These are phyloP conservation scores for Onychomys arenicola DNA, from an alignment of 2,797 vertebrate genomes.

Conservation along the genomic window DNA sequence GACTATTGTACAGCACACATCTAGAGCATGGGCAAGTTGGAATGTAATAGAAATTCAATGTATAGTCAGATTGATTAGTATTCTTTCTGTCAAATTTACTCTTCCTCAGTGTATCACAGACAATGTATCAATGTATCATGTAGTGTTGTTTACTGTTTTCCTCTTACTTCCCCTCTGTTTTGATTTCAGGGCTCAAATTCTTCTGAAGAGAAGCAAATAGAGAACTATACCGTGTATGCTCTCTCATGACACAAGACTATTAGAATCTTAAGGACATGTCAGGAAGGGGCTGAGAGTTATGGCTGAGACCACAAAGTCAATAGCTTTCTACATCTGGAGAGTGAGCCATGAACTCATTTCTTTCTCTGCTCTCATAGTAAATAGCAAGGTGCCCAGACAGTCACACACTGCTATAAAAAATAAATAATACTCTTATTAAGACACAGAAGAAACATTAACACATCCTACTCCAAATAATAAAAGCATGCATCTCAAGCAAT, in stretches of 20 bases:
- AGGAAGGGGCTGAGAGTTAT: background rate
- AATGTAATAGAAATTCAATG: background rate
- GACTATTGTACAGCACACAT: background rate
- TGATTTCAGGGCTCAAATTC: background rate
- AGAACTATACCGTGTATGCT: background rate
- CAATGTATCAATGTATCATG: background rate
- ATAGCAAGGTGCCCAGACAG: background rate
- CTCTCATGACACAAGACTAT: background rate
- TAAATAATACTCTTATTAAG: background rate
- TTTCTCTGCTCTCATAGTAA: conserved; percentile 1
- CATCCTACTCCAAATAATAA: background rate
- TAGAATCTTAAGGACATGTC: background rate
- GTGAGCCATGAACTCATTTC: background rate
- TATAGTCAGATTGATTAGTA: background rate
- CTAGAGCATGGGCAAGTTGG: background rate
- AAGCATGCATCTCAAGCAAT: background rate
- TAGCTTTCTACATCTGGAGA: background rate
- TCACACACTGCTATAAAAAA: background rate
- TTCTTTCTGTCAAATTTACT: conserved; percentile 4
- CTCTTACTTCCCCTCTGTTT: background rate
- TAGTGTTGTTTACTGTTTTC: background rate
- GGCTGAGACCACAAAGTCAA: background rate
- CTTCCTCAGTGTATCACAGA: background rate
- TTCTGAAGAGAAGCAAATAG: conserved; percentile 39
- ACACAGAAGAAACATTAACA: background rate